Evolutionary conservation across 2,888 invertebrate species (phyloP), one percentile per base, ranked within the genome.

Genomic region (Mesorhabditis belari): DNA sequence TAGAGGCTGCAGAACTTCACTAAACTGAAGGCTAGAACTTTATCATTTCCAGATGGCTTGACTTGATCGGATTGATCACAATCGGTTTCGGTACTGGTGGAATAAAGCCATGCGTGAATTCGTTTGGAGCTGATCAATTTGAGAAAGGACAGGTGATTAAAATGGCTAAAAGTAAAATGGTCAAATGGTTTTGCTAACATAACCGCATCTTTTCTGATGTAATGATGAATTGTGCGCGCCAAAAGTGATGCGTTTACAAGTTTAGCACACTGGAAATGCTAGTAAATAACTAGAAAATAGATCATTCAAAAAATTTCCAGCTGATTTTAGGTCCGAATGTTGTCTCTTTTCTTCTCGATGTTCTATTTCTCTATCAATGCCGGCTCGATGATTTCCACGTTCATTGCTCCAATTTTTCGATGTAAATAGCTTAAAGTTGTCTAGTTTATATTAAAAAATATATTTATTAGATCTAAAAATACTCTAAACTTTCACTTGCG

Each of bases 361-460:
- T 95, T 94, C 82, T 95, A 95, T 84, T 91, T 94, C 80, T 85
- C 92, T 55, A 94, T 95, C 79, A 95, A 94, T 82, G 79, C 84
- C 44, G 94, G 94, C 17, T 91, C 91, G 71, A 86, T 92, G 66
- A 86, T 94, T 60, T 92, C 93, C 0, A 92, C 90, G 0, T 87
- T 90, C 69, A 79, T 94, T 2, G 92, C 93, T 0, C 95, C 95
- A 0, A 86, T 92, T 57, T 83, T 95, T 21, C 87, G 94, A 77
- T 88, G 84, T 84, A 25, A 51, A 55, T 61, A 17, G 25, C 4
- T 23, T 29, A n/a, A 5, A 0, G 57, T 61, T 19, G 25, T 4
- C 21, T 29, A n/a, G 5, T 0, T 54, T 28, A 28, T 56, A 24
- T 12, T 4, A 9, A 4, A 27, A 27, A 26, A 23, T 52, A 9